Evolutionary conservation across 2,888 invertebrate species (phyloP).

Genomic region (Eupithecia dodoneata): DNA sequence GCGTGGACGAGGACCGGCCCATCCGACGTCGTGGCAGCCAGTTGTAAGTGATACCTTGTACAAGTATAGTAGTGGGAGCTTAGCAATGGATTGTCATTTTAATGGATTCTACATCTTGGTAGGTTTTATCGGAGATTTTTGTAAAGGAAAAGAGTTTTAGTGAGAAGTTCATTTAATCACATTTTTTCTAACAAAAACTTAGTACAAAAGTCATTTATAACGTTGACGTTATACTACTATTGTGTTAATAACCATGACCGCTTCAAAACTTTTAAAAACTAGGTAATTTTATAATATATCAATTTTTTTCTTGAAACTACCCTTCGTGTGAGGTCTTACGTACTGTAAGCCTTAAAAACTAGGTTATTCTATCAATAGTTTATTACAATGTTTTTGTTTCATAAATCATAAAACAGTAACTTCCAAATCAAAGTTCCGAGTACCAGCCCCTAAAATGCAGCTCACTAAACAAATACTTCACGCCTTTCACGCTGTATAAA

Average conservation of each 20-base stretch:
- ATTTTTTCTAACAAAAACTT: background rate
- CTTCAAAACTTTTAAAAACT: no score
- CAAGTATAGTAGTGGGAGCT: background rate
- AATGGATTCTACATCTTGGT: background rate
- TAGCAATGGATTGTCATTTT: background rate
- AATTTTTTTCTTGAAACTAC: no score
- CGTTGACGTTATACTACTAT: no score
- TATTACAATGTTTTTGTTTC: background rate
- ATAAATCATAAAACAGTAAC: background rate
- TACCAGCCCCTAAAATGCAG: background rate
- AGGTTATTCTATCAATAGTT: background rate
- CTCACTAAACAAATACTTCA: background rate
- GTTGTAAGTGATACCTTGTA: conserved; percentile 86
- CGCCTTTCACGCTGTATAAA: conserved; percentile 5
- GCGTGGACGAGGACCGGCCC: conserved; percentile 89
- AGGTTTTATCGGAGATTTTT: background rate
- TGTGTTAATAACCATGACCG: no score
- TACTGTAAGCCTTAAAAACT: no score
- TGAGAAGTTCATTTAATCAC: background rate
- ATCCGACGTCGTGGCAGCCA: conserved; percentile 92
- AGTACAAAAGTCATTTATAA: no score
- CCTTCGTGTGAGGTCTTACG: no score
- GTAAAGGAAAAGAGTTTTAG: background rate
- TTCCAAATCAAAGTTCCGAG: background rate
- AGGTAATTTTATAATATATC: no score